Conservation (phyloP, 2,113 vertebrate genomes). For the Galemys pyrenaicus region DNA sequence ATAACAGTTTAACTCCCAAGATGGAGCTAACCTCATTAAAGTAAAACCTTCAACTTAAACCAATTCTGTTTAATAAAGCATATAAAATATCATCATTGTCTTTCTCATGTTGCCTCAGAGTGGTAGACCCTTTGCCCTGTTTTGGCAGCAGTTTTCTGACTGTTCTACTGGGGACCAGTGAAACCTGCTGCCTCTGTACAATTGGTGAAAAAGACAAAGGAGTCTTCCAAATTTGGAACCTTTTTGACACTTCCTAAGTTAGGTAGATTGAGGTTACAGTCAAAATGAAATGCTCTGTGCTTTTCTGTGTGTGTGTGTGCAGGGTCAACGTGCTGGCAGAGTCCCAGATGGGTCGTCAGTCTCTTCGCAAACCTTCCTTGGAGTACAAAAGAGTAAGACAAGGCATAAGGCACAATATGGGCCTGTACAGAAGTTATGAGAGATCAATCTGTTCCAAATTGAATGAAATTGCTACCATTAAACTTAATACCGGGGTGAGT, state of each 20-base stretch:
- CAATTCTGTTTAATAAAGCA: background rate
- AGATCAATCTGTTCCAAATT: conserved; percentile 84
- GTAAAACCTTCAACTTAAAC: background rate
- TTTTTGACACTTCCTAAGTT: background rate
- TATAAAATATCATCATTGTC: background rate
- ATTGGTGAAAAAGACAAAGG: background rate
- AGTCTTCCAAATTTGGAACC: background rate
- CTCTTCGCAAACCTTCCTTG: conserved; percentile 88
- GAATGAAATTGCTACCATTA: conserved; percentile 91
- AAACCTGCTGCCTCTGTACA: background rate
- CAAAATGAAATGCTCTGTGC: conserved; percentile 55
- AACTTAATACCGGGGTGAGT: conserved; percentile 95
- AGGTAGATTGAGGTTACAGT: background rate
- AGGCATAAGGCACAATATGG: conserved; percentile 88
- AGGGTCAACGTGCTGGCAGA: conserved; percentile 94
- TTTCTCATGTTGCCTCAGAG: background rate
- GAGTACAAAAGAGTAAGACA: conserved; percentile 91
- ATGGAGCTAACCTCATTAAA: background rate
- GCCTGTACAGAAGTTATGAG: conserved; percentile 87
- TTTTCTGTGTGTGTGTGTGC: conserved; percentile 34
- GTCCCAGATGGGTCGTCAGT: conserved; percentile 90
- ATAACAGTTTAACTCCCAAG: background rate
- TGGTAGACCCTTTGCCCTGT: background rate
- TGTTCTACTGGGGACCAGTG: background rate
- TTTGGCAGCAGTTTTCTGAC: background rate